A percentile compares a stretch with the other conserved stretches of the same genome.
phyloP scores from a whole-genome alignment of 2,888 invertebrate species.

The Pachymerium ferrugineum region DNA sequence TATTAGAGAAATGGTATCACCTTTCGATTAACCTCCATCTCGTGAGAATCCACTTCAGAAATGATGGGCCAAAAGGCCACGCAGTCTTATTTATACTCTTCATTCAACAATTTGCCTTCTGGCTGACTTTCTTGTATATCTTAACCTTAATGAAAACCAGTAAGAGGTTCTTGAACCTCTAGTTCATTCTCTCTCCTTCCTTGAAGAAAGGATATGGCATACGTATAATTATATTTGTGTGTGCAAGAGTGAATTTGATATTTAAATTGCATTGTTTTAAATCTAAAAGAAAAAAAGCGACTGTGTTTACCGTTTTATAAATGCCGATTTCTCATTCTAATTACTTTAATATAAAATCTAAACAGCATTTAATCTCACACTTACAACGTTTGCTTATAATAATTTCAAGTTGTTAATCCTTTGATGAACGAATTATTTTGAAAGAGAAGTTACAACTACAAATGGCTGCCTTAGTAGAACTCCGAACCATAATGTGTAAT shows the following conservation, averaged over 20 bases:
- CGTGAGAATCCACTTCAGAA: neutral
- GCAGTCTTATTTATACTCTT: neutral
- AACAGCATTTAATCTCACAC: too few species aligned
- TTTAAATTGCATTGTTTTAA: too few species aligned
- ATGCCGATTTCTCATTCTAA: too few species aligned
- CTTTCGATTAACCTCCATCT: slow-evolving; percentile 15
- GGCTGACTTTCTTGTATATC: neutral
- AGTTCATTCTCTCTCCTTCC: neutral
- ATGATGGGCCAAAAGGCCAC: slow-evolving; percentile 2
- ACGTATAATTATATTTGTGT: neutral
- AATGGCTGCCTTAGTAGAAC: too few species aligned
- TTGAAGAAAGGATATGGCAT: neutral
- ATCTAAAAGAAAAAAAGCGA: too few species aligned
- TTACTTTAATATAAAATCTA: too few species aligned
- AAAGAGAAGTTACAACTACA: too few species aligned
- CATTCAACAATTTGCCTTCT: slow-evolving; percentile 16
- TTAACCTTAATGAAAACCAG: neutral
- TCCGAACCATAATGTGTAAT: too few species aligned
- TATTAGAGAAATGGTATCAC: neutral
- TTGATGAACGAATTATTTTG: too few species aligned
- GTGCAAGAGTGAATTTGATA: neutral
- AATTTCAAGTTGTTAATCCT: too few species aligned
- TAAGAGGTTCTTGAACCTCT: slow-evolving; percentile 5
- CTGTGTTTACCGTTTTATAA: too few species aligned
- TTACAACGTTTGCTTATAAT: too few species aligned